Percentiles rank a stretch among this genome's conserved stretches.
Evolutionary conservation across 2,888 invertebrate species (phyloP).

Genomic region (Hoplodrina blanda): DNA sequence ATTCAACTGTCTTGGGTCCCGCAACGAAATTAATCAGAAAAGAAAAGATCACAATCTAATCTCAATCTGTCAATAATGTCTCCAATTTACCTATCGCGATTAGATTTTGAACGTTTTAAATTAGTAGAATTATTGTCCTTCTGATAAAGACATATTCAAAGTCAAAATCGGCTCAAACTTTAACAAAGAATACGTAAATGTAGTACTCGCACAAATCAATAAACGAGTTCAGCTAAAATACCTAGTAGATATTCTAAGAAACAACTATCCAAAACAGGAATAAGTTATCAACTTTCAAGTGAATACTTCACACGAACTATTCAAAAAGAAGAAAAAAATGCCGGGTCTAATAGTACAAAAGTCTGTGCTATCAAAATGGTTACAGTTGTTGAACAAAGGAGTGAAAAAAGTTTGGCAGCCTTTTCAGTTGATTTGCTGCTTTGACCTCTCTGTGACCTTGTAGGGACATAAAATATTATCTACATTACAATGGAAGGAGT

Average conservation of each 20-base stretch:
- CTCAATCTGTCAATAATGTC: no score
- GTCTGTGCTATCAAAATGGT: slow-evolving; percentile 66
- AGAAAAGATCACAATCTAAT: no score
- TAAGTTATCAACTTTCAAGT: neutral
- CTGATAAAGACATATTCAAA: no score
- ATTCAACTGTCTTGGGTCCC: no score
- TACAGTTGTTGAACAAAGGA: slow-evolving; percentile 78
- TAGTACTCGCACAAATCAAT: slow-evolving; percentile 14
- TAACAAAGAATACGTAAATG: no score
- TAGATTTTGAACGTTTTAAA: no score
- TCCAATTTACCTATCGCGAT: no score
- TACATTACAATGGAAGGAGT: slow-evolving; percentile 34
- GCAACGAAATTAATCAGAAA: no score
- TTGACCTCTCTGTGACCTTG: slow-evolving; percentile 63
- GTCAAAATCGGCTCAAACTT: no score
- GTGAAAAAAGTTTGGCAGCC: slow-evolving; percentile 69
- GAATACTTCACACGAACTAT: neutral
- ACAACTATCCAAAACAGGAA: neutral
- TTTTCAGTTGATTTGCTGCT: slow-evolving; percentile 71
- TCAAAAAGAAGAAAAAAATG: neutral
- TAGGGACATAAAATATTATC: slow-evolving; percentile 56
- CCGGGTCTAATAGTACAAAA: slow-evolving; percentile 46
- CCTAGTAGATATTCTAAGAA: slow-evolving; percentile 8
- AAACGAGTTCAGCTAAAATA: neutral
- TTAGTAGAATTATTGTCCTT: no score